Percentiles rank a stretch among this genome's conserved stretches.
phyloP scores from a whole-genome alignment of 2,113 vertebrate genomes.

The Proterorhinus semilunaris region DNA sequence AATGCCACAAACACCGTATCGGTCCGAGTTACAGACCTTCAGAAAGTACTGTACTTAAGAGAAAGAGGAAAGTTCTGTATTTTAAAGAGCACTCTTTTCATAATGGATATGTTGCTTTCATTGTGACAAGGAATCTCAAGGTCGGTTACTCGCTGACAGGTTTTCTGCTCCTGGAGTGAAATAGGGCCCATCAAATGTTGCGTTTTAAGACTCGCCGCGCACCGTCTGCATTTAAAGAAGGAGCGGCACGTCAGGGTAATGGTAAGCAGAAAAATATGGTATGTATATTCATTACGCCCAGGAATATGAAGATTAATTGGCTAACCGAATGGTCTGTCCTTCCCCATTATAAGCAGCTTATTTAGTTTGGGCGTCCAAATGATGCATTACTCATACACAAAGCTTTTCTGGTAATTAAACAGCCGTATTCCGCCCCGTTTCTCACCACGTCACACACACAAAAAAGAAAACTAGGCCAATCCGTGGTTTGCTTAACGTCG shows the following conservation, averaged over 20 bases:
- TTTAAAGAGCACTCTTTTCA: slow-evolving; percentile 6
- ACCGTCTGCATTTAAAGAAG: slow-evolving; percentile 9
- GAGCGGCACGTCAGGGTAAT: neutral
- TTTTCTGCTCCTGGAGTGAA: slow-evolving; percentile 8
- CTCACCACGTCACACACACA: neutral
- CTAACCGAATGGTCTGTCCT: neutral
- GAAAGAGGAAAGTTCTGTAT: neutral
- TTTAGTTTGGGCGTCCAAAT: slow-evolving; percentile 4
- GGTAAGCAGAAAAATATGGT: neutral
- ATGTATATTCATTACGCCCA: slow-evolving; percentile 8
- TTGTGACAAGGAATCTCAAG: slow-evolving; percentile 15
- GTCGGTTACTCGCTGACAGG: slow-evolving; percentile 5
- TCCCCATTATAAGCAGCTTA: slow-evolving; percentile 2
- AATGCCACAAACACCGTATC: neutral
- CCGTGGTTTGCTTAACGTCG: neutral
- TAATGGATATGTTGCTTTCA: slow-evolving; percentile 8
- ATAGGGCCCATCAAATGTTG: slow-evolving; percentile 8
- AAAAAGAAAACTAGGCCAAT: neutral
- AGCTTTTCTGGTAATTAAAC: slow-evolving; percentile 7
- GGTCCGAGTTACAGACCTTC: neutral
- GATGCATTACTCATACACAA: slow-evolving; percentile 8
- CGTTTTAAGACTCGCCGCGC: neutral
- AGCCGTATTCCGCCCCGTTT: neutral
- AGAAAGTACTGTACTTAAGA: neutral
- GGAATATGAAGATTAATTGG: slow-evolving; percentile 11